Evolutionary conservation across 2,113 vertebrate species (phyloP).

Genomic region (Eretmochelys imbricata): DNA sequence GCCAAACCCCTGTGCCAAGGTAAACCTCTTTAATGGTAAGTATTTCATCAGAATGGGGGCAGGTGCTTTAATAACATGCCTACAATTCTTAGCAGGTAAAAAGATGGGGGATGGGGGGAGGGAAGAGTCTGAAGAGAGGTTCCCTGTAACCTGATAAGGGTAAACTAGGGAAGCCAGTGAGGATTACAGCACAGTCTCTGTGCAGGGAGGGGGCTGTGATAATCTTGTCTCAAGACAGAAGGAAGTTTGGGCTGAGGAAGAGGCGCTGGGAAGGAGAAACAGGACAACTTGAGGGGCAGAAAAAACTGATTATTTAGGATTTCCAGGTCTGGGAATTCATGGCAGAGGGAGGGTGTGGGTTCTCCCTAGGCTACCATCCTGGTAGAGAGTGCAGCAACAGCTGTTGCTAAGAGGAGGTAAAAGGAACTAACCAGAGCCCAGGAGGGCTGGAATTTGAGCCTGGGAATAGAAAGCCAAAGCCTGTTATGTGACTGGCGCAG

Average conservation of each 20-base stretch:
- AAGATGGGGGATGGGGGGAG: neutral
- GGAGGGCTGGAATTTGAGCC: constrained; percentile 5
- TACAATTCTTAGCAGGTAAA: neutral
- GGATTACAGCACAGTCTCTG: neutral
- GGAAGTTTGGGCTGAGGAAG: neutral
- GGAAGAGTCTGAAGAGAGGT: neutral
- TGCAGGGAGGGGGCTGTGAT: neutral
- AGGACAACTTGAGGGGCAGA: neutral
- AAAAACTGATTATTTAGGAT: neutral
- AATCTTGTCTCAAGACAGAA: neutral
- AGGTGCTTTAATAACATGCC: neutral
- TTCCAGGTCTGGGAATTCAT: neutral
- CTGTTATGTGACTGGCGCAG: neutral
- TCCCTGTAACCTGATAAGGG: neutral
- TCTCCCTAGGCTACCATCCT: neutral
- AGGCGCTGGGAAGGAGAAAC: neutral
- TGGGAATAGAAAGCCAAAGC: neutral
- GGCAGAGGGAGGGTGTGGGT: rapidly evolving
- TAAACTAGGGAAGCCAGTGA: neutral
- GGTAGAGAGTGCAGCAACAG: neutral
- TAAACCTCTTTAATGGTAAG: neutral
- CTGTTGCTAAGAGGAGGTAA: neutral
- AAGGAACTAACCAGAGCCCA: neutral
- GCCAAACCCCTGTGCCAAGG: neutral
- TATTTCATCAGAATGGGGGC: neutral